Evolutionary conservation across 1,140 invertebrate genomes (phyloP), one percentile per base, ranked within the genome.

Genomic region (Odontomachus brunneus): DNA sequence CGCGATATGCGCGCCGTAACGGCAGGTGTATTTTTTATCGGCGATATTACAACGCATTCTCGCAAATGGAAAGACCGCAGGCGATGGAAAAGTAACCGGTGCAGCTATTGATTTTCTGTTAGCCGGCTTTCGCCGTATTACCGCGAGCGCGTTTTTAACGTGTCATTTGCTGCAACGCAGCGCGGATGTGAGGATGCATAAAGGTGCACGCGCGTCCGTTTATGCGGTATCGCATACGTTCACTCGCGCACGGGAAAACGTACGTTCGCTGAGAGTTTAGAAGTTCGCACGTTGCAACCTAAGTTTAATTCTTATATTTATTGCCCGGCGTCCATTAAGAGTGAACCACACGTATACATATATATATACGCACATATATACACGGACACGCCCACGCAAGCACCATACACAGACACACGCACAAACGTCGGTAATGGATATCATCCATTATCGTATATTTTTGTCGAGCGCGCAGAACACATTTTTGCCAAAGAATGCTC

Each of bases 1-100:
- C 51, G 51, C n/a, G n/a, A n/a, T n/a, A 29, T 59, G 51, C 33
- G 7, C 22, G 14, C 11, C 26, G 33, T 49, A 51, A 76, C 57
- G 59, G n/a, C 81, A 57, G 72, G 59, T 82, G 72, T 65, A 82
- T 82, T 76, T 82, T 82, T 82, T 82, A 82, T 76, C 59, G 62
- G 57, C 59, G 33, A 82, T 82, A 76, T 76, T 82, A 82, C 26
- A 82, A 82, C 72, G 51, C 53, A 75, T 63, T 48, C 80, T 44
- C 80, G 49, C 66, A 84, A 57, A 72, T 81, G 84, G 81, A 44
- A 85, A 85, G 63, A 84, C 78, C 67, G 80, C 81, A 71, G 65
- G 75, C 65, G 65, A 71, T 80, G 75, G 51, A 69, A 71, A 71
- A 71, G 75, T 80, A 80, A 80, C 65, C 65, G 33, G 49, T 29